Base-by-base conservation (phyloP, 64 coral and sea anemone genomes). In the Porites lutea region DNA sequence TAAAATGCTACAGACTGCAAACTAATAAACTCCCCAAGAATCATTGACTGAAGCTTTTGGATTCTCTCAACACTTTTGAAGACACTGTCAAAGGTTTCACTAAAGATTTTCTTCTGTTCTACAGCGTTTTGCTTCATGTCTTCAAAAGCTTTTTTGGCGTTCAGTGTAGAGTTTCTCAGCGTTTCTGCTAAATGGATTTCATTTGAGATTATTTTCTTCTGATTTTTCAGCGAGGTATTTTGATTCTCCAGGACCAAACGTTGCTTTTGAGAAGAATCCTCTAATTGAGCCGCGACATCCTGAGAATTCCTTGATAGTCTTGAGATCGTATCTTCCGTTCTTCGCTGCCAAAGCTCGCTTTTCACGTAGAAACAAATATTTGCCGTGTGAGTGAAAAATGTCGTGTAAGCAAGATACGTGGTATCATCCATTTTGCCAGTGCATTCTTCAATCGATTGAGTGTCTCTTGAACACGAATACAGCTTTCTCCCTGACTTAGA, bases 321-420 rank as follows among this genome's bases (percentile, higher is more conserved):
- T 75, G 94, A 95, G 50, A 99, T 89, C 8, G 97, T 99, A 57
- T 86, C 79, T 65, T 99, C 97, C 57, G 94, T 99, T 61, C 67
- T 94, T 74, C 91, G 69, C 82, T 99, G 97, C 97, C 97, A 99
- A 43, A 89, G 72, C 27, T 93, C 87, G 65, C 97, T 99, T 82
- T 96, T 95, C 37, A 99, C 87, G 64, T 94, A 99, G 61, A 89
- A 99, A 65, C 97, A 99, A n/a, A 99, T 99, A 23, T 99, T 96
- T 0, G 94, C 77, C 9, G 94, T 96, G 70, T 99, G 97, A 54
- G 97, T 96, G 61, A 96, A 99, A 86, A 99, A 99, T 57, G 82
- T 90, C n/a, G 97, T 99, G 85, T 99, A 99, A 3, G 94, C 48
- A 37, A 88, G 88, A 47, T 96, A 99, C 43, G 97, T 89, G 11